Percentiles rank a stretch among this genome's conserved stretches.
Conservation (phyloP, 2,113 vertebrate species). For the Martes martes region DNA sequence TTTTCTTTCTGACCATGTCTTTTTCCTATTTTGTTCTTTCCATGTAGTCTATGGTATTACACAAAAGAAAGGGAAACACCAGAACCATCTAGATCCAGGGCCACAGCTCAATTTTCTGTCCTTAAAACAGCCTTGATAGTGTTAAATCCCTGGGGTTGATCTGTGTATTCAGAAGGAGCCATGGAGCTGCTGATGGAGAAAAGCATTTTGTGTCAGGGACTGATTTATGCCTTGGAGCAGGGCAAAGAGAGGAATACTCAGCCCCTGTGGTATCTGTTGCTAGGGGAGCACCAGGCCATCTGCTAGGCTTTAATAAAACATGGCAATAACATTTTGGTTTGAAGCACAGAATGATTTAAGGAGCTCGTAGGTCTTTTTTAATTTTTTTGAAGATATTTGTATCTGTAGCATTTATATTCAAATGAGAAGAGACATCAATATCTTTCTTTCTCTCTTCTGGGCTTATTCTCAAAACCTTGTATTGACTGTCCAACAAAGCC, state of each 20-base stretch:
- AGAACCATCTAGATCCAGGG: background rate
- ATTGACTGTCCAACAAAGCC: background rate
- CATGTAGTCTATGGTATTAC: background rate
- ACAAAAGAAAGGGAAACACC: background rate
- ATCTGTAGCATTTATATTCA: conserved; percentile 13
- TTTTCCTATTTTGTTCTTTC: conserved; percentile 9
- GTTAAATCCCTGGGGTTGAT: background rate
- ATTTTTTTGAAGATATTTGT: background rate
- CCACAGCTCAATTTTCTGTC: background rate
- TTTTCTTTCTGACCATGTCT: background rate
- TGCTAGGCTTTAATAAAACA: background rate
- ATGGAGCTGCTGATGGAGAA: background rate
- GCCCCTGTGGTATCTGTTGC: background rate
- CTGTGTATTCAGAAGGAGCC: background rate
- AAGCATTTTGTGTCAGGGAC: background rate
- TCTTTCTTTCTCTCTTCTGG: background rate
- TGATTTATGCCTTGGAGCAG: background rate
- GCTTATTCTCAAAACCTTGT: background rate
- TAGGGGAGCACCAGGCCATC: background rate
- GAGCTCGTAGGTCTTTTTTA: background rate
- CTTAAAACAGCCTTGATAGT: background rate
- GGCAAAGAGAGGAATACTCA: background rate
- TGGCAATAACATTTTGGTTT: conserved; percentile 35
- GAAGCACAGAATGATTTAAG: conserved; percentile 28
- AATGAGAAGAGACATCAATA: background rate